Evolutionary conservation across 1,140 invertebrate species (phyloP).

Genomic region (Mizuhopecten yessoensis): DNA sequence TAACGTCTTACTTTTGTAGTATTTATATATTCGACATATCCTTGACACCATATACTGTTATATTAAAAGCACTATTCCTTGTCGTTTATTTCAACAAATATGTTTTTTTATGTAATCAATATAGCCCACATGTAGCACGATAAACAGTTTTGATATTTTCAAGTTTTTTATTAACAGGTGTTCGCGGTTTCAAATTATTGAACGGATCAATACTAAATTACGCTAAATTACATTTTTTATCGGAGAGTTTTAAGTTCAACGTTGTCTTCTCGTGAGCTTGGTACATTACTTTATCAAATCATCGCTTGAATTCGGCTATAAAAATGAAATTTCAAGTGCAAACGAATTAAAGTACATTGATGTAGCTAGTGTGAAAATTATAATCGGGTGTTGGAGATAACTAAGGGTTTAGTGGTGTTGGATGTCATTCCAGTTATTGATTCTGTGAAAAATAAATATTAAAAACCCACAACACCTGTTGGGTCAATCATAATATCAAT

Average conservation of each 20-base stretch:
- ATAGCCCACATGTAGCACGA: not conserved
- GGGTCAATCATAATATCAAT: not conserved
- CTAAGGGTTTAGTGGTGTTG: not conserved
- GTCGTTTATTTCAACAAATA: not conserved
- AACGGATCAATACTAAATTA: not conserved
- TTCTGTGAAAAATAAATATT: not conserved
- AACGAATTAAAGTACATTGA: not conserved
- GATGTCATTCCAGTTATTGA: not conserved
- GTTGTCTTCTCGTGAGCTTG: not conserved
- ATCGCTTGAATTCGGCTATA: not conserved
- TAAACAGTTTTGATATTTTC: not conserved
- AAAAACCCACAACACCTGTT: constrained; percentile 1
- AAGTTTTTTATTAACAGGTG: not conserved
- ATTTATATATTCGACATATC: no score
- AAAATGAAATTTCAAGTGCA: not conserved
- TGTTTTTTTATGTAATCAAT: not conserved
- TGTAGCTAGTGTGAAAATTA: not conserved
- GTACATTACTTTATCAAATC: not conserved
- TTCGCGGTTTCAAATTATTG: not conserved
- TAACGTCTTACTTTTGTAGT: no score
- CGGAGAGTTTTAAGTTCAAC: not conserved
- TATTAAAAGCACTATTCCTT: not conserved
- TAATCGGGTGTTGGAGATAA: not conserved
- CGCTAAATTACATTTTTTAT: not conserved
- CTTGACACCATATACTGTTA: no score